Percentiles rank a stretch among this genome's conserved stretches.
Evolutionary conservation across 2,797 vertebrate genomes (phyloP).

Genomic region (Heterohyrax brucei): DNA sequence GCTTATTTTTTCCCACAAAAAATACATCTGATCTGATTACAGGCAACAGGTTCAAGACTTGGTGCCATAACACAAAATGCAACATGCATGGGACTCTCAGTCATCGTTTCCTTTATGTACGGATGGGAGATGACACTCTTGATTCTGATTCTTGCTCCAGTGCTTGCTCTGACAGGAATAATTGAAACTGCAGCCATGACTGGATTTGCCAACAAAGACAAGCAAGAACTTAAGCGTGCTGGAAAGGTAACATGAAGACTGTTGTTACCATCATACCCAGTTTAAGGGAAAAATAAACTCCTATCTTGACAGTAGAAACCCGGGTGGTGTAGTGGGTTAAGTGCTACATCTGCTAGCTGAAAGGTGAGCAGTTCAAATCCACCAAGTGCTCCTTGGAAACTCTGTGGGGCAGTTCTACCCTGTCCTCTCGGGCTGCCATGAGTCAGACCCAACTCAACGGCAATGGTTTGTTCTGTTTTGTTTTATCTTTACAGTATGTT

Average conservation of each 20-base stretch:
- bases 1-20: conserved; percentile 1
- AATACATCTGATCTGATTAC: conserved; percentile 69
- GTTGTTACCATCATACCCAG: not conserved
- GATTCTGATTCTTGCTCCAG: conserved; percentile 79
- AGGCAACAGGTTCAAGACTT: conserved; percentile 81
- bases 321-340: no score
- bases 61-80: conserved; percentile 81
- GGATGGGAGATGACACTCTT: conserved; percentile 85
- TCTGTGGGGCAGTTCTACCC: no score
- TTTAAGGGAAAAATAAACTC: conserved; percentile 50
- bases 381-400: no score
- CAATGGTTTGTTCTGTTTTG: no score
- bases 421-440: no score
- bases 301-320: no score
- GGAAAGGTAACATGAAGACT: conserved; percentile 84
- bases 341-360: no score
- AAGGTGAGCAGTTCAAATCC: no score
- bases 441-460: no score
- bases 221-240: conserved; percentile 81
- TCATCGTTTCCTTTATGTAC: conserved; percentile 79
- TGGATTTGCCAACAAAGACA: conserved; percentile 81
- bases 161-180: conserved; percentile 80
- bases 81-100: conserved; percentile 82
- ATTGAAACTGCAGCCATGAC: conserved; percentile 76
- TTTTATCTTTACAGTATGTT: not conserved